These are phyloP conservation scores for Mylabris sibirica DNA, from an alignment of 2,888 invertebrate genomes.

Conservation along the genomic window DNA sequence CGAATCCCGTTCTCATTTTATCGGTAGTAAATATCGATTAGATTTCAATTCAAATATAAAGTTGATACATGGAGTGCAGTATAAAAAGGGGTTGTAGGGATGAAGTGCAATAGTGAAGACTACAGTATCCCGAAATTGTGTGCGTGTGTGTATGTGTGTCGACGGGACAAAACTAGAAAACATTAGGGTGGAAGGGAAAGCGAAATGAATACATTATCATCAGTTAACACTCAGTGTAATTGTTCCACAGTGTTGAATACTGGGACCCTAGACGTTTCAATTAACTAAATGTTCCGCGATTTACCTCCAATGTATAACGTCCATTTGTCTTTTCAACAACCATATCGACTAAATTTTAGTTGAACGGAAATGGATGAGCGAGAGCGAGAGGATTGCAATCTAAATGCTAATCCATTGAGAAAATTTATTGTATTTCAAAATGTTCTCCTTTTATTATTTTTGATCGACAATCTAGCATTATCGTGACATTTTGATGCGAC, in stretches of 20 bases:
- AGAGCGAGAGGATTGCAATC: conserved; percentile 52
- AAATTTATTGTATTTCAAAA: conserved; percentile 18
- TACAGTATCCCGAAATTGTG: not conserved
- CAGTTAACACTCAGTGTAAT: conserved; percentile 63
- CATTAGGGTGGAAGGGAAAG: conserved; percentile 39
- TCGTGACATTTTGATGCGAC: not conserved
- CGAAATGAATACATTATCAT: conserved; percentile 62
- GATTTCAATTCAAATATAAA: conserved; percentile 18
- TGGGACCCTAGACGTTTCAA: conserved; percentile 61
- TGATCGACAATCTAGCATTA: not conserved
- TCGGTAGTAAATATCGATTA: conserved; percentile 26
- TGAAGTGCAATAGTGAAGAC: not conserved
- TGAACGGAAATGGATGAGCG: not conserved
- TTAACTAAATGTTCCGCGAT: conserved; percentile 63
- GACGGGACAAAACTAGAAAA: not conserved
- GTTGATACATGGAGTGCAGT: conserved; percentile 26
- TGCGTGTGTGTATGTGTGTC: not conserved
- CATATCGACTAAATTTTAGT: conserved; percentile 41
- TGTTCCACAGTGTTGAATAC: conserved; percentile 59
- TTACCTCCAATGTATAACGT: conserved; percentile 54
- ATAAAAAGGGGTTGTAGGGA: conserved; percentile 26
- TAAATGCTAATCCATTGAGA: conserved; percentile 54
- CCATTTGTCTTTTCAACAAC: conserved; percentile 52
- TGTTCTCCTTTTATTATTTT: conserved; percentile 17
- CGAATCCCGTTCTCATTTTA: no score